Base-by-base conservation (phyloP, 2,797 vertebrate genomes). In the Takifugu rubripes region DNA sequence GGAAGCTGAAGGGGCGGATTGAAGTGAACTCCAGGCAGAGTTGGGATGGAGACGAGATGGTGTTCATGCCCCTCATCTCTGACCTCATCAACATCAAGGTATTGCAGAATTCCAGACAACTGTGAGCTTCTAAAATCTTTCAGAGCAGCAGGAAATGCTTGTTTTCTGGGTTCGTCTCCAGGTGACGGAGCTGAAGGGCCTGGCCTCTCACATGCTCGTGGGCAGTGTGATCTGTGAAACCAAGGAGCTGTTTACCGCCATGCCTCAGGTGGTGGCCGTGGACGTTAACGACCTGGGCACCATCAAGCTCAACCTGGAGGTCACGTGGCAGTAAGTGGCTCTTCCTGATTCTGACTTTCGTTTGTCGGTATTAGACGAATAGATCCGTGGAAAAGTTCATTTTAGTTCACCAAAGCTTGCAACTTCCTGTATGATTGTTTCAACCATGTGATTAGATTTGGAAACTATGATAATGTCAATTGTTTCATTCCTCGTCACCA, bases 11-110 rank as follows among this genome's bases (percentile, higher is more conserved):
- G 82, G 97, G 97, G 49, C 94, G 89, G 80, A 99, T 99, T 58
- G 97, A 98, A 83, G 91, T 94, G 25, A 97, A 98, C 25, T 95
- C 95, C 79, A 94, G 93, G 67, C 97, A 99, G 80, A 98, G 93
- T 74, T 99, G 97, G 97, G 96, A 98, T 0, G 94, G 95, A 68
- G 96, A 99, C 43, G 95, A 98, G 75, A 96, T 93, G 84, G 80
- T 98, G 72, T 98, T 99, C 74, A 88, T 96, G 81, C 97, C 97
- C 7, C 93, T 98, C 67, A 93, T 99, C 67, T 88, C 91, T 1
- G 96, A 96, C 44, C 89, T 98, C 49, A 98, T 99, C 67, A 96
- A 94, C 83, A 98, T 99, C 84, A 99, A 99, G 95, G 97, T 98
- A 85, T 12, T 11, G 31, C n/a, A 5, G 29, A 33, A 29, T 49